Conservation (phyloP, 2,888 invertebrate genomes). For the Mantis religiosa region DNA sequence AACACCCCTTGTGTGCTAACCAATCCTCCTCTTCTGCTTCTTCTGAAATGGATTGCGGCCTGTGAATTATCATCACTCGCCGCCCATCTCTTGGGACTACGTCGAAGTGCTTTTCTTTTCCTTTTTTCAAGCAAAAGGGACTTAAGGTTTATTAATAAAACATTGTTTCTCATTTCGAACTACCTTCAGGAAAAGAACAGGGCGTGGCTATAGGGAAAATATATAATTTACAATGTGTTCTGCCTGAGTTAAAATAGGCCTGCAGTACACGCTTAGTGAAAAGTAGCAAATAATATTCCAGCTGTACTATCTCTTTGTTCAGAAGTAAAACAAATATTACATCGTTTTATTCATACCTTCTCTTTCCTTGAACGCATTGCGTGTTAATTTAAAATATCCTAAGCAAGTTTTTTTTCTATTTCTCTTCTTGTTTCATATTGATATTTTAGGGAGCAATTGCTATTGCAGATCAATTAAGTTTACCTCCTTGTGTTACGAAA, state of each 20-base stretch:
- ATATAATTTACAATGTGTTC: not conserved
- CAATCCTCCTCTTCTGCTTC: not conserved
- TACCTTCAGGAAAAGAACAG: not conserved
- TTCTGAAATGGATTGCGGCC: not conserved
- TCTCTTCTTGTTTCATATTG: no score
- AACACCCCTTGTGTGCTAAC: not conserved
- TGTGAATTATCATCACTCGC: not conserved
- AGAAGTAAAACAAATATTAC: no score
- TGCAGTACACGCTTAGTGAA: not conserved
- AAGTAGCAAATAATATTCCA: no score
- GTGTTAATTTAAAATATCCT: no score
- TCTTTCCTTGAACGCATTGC: no score
- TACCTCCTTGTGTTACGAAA: no score
- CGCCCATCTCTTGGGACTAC: not conserved
- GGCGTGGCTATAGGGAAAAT: not conserved
- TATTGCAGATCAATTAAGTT: no score
- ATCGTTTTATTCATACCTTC: no score
- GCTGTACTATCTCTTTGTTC: no score
- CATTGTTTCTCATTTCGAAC: conserved; percentile 8
- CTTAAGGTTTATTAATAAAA: conserved; percentile 18
- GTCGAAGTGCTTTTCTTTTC: not conserved
- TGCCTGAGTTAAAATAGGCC: not conserved
- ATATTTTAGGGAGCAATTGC: no score
- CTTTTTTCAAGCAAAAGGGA: not conserved
- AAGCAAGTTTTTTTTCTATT: no score